Base-by-base conservation (phyloP, 2,888 invertebrate species). In the Strigamia maritima region DNA sequence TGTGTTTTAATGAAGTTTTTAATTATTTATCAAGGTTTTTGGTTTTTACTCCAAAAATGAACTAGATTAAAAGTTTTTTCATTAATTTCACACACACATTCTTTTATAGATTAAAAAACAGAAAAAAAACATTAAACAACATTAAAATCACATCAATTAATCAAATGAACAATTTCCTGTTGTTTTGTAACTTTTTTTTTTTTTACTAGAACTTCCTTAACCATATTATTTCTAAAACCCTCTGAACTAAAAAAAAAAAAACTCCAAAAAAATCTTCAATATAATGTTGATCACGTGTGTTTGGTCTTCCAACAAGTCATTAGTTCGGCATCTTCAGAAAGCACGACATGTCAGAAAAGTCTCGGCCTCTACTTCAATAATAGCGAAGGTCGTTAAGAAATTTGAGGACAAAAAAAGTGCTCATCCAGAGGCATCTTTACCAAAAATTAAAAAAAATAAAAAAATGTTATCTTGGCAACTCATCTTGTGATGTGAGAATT, bases 281-380 rank as follows among this genome's bases (percentile, higher is more conserved):
- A 19, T 54, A 35, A 35, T 54, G n/a, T 19, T n/a, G 54, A 19
- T 54, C 54, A 19, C 54, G 54, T 54, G 54, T 54, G 54, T 19
- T 54, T 54, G 54, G 54, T 54, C 54, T 54, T 54, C 19, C 54
- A 54, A 54, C 54, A 54, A 54, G 54, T 54, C 54, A 54, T 54
- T 54, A 54, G 54, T 54, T 54, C 54, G 54, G 54, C 54, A n/a
- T 54, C 54, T 54, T 54, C 54, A 54, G 54, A 54, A 54, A 54
- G 54, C 54, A 54, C 54, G 54, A 54, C 54, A 22, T 54, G 54
- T 54, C 54, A 54, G 54, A 54, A 54, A 54, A 19, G 54, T 54
- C 54, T 54, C 19, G 19, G 54, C 54, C 54, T 54, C 54, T 54
- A 54, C 54, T 54, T 54, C 54, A 19, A 19, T 54, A 54, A 54